phyloP scores from a whole-genome alignment of 1,140 invertebrate species.

The Formica exsecta region DNA sequence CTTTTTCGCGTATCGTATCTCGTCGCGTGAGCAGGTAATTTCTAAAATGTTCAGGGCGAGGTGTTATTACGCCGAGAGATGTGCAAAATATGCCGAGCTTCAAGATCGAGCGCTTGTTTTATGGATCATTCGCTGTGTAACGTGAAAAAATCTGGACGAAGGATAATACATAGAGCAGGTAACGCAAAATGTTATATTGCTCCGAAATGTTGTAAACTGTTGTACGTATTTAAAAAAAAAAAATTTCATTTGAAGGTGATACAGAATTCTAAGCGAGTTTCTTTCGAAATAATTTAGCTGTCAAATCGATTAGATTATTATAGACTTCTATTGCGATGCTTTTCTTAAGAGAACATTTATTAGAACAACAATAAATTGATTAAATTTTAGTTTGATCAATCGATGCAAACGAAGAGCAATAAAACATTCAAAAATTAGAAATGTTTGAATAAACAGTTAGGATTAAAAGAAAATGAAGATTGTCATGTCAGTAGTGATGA shows the following conservation, averaged over 20 bases:
- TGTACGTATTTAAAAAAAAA: not conserved
- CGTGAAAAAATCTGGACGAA: not conserved
- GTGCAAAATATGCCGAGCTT: not conserved
- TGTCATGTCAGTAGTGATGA: not conserved
- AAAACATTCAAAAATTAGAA: no score
- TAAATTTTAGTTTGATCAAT: not conserved
- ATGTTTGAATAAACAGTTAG: not conserved
- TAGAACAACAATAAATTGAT: not conserved
- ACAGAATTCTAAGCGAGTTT: no score
- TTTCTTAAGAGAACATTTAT: conserved; percentile 4
- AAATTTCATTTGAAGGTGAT: not conserved
- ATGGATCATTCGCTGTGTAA: not conserved
- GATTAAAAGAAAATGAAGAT: not conserved
- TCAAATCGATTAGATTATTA: not conserved
- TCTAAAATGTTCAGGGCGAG: not conserved
- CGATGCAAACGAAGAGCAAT: not conserved
- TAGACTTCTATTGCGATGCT: not conserved
- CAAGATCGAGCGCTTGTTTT: not conserved
- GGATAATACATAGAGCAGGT: not conserved
- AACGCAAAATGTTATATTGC: not conserved
- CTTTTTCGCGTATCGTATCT: not conserved
- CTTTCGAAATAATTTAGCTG: not conserved
- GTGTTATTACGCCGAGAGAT: not conserved
- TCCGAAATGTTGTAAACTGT: not conserved
- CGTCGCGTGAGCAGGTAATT: not conserved